Conservation (phyloP, 2,888 invertebrate genomes). For the Cephus pygmeus region DNA sequence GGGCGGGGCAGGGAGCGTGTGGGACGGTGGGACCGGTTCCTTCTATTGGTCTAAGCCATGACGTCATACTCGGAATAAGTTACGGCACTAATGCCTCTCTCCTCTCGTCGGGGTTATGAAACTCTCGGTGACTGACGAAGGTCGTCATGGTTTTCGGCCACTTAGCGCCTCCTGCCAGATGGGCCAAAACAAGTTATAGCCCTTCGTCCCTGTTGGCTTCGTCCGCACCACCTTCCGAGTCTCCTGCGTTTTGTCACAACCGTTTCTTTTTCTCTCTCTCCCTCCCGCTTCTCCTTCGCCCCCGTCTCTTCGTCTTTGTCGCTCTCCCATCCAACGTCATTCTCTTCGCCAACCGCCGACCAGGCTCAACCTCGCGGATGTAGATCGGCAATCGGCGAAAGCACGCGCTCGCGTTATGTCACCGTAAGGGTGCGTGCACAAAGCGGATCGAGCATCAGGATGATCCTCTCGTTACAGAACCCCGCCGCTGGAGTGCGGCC, state of each 20-base stretch:
- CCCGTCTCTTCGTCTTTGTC: not conserved
- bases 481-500: slow-evolving; percentile 84
- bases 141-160: slow-evolving; percentile 4
- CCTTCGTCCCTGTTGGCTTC: slow-evolving; percentile 28
- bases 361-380: not conserved
- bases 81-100: slow-evolving; percentile 36
- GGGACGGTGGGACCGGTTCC: slow-evolving; percentile 34
- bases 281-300: not conserved
- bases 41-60: slow-evolving; percentile 48
- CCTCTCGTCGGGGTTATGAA: slow-evolving; percentile 48
- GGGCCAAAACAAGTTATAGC: not conserved
- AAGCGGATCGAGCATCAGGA: not conserved
- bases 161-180: not conserved
- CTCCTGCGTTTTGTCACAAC: not conserved
- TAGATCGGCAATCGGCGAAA: not conserved
- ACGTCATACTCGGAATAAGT: slow-evolving; percentile 58
- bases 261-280: not conserved
- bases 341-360: not conserved
- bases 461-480: slow-evolving; percentile 74
- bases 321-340: not conserved
- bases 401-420: not conserved
- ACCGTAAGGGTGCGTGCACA: not conserved
- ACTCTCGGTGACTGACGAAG: slow-evolving; percentile 38
- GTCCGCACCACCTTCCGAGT: slow-evolving; percentile 3
- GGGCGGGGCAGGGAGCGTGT: slow-evolving; percentile 25